Percentiles rank a stretch among this genome's conserved stretches.
Evolutionary conservation across 1,140 invertebrate species (phyloP).

Genomic region (Caligus rogercresseyi): DNA sequence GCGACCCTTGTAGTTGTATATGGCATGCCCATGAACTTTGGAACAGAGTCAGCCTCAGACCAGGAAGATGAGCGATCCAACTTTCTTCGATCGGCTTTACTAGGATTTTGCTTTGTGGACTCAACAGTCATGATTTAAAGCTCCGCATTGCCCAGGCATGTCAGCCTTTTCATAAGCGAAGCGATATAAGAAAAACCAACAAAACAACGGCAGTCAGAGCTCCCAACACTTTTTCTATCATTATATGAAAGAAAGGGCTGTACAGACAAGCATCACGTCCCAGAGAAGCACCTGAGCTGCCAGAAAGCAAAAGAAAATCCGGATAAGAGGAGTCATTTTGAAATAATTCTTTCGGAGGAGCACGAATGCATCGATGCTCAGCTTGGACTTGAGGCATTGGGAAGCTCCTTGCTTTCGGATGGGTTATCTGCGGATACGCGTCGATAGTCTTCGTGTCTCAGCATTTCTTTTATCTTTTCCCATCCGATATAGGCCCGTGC

Average conservation of each 20-base stretch:
- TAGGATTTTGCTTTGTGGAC: slow-evolving; percentile 20
- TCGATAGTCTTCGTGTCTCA: slow-evolving; percentile 47
- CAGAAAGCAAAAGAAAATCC: slow-evolving; percentile 55
- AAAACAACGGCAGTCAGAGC: slow-evolving; percentile 60
- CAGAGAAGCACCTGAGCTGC: slow-evolving; percentile 62
- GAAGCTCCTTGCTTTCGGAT: slow-evolving; percentile 16
- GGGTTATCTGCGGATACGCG: slow-evolving; percentile 20
- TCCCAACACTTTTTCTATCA: slow-evolving; percentile 82
- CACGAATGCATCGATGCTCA: slow-evolving; percentile 47
- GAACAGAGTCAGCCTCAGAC: slow-evolving; percentile 27
- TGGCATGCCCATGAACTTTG: slow-evolving; percentile 60
- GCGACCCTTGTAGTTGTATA: slow-evolving; percentile 31
- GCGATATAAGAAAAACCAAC: slow-evolving; percentile 80
- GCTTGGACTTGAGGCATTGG: slow-evolving; percentile 36
- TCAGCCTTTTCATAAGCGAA: slow-evolving; percentile 46
- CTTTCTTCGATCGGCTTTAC: not conserved
- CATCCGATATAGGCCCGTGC: slow-evolving; percentile 64
- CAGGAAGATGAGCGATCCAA: slow-evolving; percentile 4
- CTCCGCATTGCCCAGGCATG: slow-evolving; percentile 48
- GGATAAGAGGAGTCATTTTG: slow-evolving; percentile 59
- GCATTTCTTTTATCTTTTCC: slow-evolving; percentile 65
- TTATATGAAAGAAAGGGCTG: slow-evolving; percentile 84
- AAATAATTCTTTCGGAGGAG: slow-evolving; percentile 50
- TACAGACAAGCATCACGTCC: slow-evolving; percentile 83
- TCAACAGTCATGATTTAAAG: slow-evolving; percentile 56